Evolutionary conservation across 1,140 invertebrate genomes (phyloP).

Genomic region (Battus philenor): DNA sequence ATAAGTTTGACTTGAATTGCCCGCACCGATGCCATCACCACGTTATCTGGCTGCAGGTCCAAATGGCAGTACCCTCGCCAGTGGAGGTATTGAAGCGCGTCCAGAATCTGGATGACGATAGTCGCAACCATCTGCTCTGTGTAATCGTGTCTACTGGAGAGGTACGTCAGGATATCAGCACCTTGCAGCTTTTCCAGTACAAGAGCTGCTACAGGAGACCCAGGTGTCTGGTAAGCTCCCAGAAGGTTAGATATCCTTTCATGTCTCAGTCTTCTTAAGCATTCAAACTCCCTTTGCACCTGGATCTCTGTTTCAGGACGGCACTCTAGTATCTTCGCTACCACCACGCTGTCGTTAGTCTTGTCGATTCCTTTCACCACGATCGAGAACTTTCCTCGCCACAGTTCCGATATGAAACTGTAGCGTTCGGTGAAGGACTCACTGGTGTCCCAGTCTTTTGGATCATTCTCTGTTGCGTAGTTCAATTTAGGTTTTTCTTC

Average conservation of each 20-base stretch:
- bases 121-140: slow-evolving; percentile 92
- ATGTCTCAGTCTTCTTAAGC: slow-evolving; percentile 86
- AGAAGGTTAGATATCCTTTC: slow-evolving; percentile 88
- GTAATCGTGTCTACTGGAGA: slow-evolving; percentile 91
- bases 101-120: slow-evolving; percentile 89
- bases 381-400: slow-evolving; percentile 89
- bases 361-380: slow-evolving; percentile 90
- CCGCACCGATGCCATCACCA: slow-evolving; percentile 94
- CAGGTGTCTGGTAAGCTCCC: slow-evolving; percentile 82
- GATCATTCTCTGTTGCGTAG: slow-evolving; percentile 84
- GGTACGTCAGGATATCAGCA: slow-evolving; percentile 92
- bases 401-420: slow-evolving; percentile 89
- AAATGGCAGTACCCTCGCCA: slow-evolving; percentile 94
- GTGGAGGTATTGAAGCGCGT: slow-evolving; percentile 94
- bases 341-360: slow-evolving; percentile 81
- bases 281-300: slow-evolving; percentile 88
- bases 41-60: slow-evolving; percentile 96
- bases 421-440: slow-evolving; percentile 83
- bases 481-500: slow-evolving; percentile 81
- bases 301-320: slow-evolving; percentile 80
- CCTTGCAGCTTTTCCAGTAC: slow-evolving; percentile 93
- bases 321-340: slow-evolving; percentile 88
- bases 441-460: slow-evolving; percentile 83
- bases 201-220: slow-evolving; percentile 81
- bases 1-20: slow-evolving; percentile 93